Base-by-base conservation (phyloP, 2,797 vertebrate genomes). In the Danionella dracula region DNA sequence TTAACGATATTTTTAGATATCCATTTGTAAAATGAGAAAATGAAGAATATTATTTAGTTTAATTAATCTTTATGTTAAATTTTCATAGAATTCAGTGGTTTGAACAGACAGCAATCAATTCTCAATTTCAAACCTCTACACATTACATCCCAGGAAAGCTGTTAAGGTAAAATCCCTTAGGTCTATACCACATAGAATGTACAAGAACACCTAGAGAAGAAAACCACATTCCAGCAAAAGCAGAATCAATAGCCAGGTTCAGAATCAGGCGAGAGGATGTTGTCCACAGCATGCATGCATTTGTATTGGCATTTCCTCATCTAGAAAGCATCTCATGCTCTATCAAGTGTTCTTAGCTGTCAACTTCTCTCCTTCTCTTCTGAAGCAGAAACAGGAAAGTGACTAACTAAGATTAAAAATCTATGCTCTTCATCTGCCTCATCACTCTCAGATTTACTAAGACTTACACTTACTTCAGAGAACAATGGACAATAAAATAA, bases 361-460 rank as follows among this genome's bases (percentile, higher is more conserved):
- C 31, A 44, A 48, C 12, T 70, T 46, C 45, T 61, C 6, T 9
- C 15, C 11, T 10, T 48, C 5, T 3, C 23, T 27, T 27, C 23
- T 27, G 23, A 27, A 6, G 23, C 23, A 6, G 23, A 27, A 27
- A 27, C 23, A 3, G 6, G 23, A 6, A 27, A 27, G 23, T 27
- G 23, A 3, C 23, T 27, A 27, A 3, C 23, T 6, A 27, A 27
- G 23, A 27, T 3, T 27, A 3, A 3, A 27, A 6, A 98, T 91
- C 0, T 94, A 96, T 9, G 79, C 93, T 98, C 76, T 97, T 98
- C 9, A 95, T 97, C 61, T 92, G 86, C 55, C 90, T 98, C 68
- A 98, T 98, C 5, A 94, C 94, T 3, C 84, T 96, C 12, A 27
- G 23, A 27, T 27, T 27, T 27, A 27, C 6, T 27, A 6, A 27